phyloP scores from a whole-genome alignment of 2,113 vertebrate species.

The Phyllopteryx taeniolatus region DNA sequence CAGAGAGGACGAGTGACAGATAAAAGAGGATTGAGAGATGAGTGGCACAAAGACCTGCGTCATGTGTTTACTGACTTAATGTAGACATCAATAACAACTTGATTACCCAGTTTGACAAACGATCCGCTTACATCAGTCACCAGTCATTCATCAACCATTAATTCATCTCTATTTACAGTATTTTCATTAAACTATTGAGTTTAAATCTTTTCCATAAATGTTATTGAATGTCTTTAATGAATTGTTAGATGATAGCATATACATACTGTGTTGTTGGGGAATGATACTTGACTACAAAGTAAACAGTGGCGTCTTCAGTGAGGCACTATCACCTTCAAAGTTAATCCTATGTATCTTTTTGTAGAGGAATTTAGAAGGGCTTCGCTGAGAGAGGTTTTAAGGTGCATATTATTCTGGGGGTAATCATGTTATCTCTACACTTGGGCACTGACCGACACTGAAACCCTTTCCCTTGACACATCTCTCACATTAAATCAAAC shows the following conservation, averaged over 20 bases:
- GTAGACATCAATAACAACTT: constrained; percentile 38
- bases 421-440: constrained; percentile 58
- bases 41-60: constrained; percentile 15
- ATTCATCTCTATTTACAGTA: neutral
- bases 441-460: constrained; percentile 36
- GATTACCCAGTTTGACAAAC: constrained; percentile 29
- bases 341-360: constrained; percentile 57
- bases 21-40: constrained; percentile 27
- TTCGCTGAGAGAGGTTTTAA: constrained; percentile 30
- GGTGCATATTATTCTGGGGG: constrained; percentile 39
- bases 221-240: neutral
- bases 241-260: neutral
- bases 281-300: constrained; percentile 29
- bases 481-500: constrained; percentile 53
- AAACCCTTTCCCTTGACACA: constrained; percentile 26
- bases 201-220: neutral
- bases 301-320: constrained; percentile 47
- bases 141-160: neutral
- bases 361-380: constrained; percentile 34
- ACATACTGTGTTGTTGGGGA: constrained; percentile 25
- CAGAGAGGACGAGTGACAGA: neutral
- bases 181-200: no score
- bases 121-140: neutral
- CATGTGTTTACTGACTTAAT: constrained; percentile 30
- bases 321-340: constrained; percentile 46